A percentile compares a stretch with the other conserved stretches of the same genome.
These are phyloP conservation scores for Mycteria americana DNA, from an alignment of 2,797 vertebrate genomes.

Conservation along the genomic window DNA sequence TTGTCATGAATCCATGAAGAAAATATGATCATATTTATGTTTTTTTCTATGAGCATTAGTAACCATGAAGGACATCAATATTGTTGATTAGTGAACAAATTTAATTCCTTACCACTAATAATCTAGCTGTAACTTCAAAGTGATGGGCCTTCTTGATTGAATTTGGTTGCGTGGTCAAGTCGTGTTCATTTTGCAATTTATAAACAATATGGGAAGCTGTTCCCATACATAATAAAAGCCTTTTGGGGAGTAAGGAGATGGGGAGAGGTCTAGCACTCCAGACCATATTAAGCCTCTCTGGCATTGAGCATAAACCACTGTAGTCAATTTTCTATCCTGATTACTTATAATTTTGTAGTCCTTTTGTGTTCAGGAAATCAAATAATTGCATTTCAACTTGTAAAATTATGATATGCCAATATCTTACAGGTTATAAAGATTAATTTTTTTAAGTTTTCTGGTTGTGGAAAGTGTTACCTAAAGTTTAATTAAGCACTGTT, in stretches of 20 bases:
- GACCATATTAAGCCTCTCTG: neutral
- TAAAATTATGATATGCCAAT: neutral
- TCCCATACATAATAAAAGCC: neutral
- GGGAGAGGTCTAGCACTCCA: neutral
- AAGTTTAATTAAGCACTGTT: neutral
- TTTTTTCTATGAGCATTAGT: neutral
- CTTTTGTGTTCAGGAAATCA: neutral
- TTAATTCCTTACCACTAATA: neutral
- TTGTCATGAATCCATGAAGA: neutral
- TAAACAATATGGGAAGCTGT: neutral
- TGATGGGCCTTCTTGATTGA: neutral
- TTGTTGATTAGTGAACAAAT: neutral
- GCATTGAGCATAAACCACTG: neutral
- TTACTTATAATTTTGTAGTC: neutral
- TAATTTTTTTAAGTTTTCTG: neutral
- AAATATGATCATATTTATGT: neutral
- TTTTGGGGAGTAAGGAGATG: neutral
- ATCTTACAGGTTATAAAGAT: neutral
- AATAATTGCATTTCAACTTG: neutral
- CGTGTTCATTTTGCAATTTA: neutral
- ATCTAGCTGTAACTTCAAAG: neutral
- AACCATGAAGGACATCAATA: neutral
- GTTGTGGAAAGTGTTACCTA: neutral
- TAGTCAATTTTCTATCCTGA: neutral
- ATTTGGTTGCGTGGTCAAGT: neutral